Evolutionary conservation across 2,888 invertebrate species (phyloP).

Genomic region (Aquatica leii): DNA sequence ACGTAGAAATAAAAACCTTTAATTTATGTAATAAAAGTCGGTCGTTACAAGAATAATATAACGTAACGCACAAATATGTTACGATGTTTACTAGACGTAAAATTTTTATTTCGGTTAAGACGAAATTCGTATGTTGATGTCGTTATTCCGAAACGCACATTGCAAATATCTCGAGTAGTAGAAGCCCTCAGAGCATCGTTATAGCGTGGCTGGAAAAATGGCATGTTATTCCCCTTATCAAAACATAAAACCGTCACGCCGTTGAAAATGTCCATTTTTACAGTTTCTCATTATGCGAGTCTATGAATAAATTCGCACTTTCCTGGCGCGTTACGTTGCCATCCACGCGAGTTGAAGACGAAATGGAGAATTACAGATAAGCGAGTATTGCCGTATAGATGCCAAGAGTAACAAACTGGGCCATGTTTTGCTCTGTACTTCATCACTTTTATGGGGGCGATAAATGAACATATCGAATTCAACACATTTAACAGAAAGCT

Average conservation of each 20-base stretch:
- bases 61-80: slow-evolving; percentile 11
- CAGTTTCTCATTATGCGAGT: slow-evolving; percentile 65
- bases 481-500: slow-evolving; percentile 36
- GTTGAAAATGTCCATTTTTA: slow-evolving; percentile 65
- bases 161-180: slow-evolving; percentile 24
- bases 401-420: slow-evolving; percentile 54
- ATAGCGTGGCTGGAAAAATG: slow-evolving; percentile 56
- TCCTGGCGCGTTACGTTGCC: slow-evolving; percentile 57
- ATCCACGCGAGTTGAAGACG: slow-evolving; percentile 49
- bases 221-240: slow-evolving; percentile 63
- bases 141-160: slow-evolving; percentile 24
- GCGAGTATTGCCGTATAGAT: slow-evolving; percentile 47
- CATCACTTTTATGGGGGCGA: slow-evolving; percentile 58
- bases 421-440: slow-evolving; percentile 57
- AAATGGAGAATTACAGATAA: slow-evolving; percentile 60
- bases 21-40: slow-evolving; percentile 9
- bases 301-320: slow-evolving; percentile 66
- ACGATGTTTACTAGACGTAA: slow-evolving; percentile 21
- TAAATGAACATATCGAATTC: slow-evolving; percentile 39
- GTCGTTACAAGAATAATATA: slow-evolving; percentile 7
- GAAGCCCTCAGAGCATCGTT: slow-evolving; percentile 33
- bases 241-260: slow-evolving; percentile 63
- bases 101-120: slow-evolving; percentile 25
- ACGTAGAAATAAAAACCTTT: slow-evolving; percentile 5
- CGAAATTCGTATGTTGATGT: slow-evolving; percentile 20